phyloP scores from a whole-genome alignment of 2,113 vertebrate genomes.

The Malurus alboscapulatus region DNA sequence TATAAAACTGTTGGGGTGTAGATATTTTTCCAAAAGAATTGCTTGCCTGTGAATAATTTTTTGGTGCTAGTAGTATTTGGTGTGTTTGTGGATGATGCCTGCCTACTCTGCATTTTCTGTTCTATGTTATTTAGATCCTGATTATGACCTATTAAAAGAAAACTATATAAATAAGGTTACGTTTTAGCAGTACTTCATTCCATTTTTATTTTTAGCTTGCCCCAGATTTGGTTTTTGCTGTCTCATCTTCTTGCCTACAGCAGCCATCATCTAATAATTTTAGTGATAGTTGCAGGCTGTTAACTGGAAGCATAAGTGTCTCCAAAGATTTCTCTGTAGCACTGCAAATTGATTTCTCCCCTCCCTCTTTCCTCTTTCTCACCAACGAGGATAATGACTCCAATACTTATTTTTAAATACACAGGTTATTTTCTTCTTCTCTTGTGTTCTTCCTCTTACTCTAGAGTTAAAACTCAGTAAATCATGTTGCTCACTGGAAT shows the following conservation, averaged over 20 bases:
- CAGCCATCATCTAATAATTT: slow-evolving; percentile 35
- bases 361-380: background rate
- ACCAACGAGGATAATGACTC: background rate
- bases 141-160: slow-evolving; percentile 16
- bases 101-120: background rate
- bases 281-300: slow-evolving; percentile 10
- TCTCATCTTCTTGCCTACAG: slow-evolving; percentile 37
- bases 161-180: background rate
- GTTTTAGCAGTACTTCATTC: background rate
- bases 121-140: background rate
- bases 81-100: background rate
- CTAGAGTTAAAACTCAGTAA: background rate
- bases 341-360: slow-evolving; percentile 24
- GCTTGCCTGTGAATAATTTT: background rate
- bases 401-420: background rate
- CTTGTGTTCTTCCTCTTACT: background rate
- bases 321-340: slow-evolving; percentile 9
- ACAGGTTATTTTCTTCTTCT: background rate
- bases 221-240: slow-evolving; percentile 25
- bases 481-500: background rate
- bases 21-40: background rate
- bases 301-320: slow-evolving; percentile 8
- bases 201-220: slow-evolving; percentile 46
- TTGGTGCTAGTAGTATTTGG: background rate
- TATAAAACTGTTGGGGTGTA: background rate